Evolutionary conservation across 2,797 vertebrate species (phyloP).

Genomic region (Anas acuta): DNA sequence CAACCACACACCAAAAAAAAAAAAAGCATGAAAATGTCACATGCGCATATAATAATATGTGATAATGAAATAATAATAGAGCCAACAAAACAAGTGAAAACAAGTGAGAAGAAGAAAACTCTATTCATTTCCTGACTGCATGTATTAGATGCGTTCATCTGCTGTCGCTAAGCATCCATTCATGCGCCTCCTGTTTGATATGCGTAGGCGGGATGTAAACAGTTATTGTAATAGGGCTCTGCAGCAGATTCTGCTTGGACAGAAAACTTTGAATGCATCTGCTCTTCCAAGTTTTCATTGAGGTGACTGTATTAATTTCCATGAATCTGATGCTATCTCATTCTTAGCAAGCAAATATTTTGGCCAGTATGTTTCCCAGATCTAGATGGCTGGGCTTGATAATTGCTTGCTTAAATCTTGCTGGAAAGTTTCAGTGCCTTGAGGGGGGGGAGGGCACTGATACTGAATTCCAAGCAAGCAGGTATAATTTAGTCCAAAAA

Average conservation of each 20-base stretch:
- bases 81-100: slow-evolving; percentile 29
- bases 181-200: slow-evolving; percentile 10
- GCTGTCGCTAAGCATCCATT: slow-evolving; percentile 42
- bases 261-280: slow-evolving; percentile 31
- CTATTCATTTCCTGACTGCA: slow-evolving; percentile 38
- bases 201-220: slow-evolving; percentile 37
- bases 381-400: slow-evolving; percentile 24
- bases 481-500: neutral
- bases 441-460: neutral
- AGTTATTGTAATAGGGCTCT: slow-evolving; percentile 38
- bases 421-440: slow-evolving; percentile 18
- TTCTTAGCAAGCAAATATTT: slow-evolving; percentile 42
- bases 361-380: slow-evolving; percentile 6
- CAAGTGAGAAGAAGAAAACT: slow-evolving; percentile 29
- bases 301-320: slow-evolving; percentile 58
- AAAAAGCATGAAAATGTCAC: neutral
- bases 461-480: slow-evolving; percentile 17
- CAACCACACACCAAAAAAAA: neutral
- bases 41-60: neutral
- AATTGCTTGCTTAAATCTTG: neutral
- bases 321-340: slow-evolving; percentile 26
- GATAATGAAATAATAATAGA: slow-evolving; percentile 39
- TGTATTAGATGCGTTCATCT: slow-evolving; percentile 28
- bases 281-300: slow-evolving; percentile 37
- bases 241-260: slow-evolving; percentile 10